Evolutionary conservation across 2,797 vertebrate species (phyloP), one percentile per base, ranked within the genome.

Genomic region (Rhinogobio ventralis): DNA sequence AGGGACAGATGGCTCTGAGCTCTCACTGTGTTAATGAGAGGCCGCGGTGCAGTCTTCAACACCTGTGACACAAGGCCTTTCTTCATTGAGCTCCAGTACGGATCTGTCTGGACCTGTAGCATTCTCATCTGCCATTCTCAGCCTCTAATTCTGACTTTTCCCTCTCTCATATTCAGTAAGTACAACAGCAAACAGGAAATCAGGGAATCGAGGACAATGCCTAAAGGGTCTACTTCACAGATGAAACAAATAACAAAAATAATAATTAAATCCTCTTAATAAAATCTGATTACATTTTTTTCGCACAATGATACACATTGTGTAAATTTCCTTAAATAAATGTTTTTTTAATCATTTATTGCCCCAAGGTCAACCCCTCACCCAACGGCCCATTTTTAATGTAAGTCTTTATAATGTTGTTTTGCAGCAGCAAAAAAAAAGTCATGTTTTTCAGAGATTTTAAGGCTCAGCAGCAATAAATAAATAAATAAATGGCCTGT

Each of bases 11-110:
- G 68, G 90, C 93, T 95, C 93, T 84, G 87, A 75, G 84, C 93
- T 95, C 92, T 92, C 89, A 93, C 93, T 91, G 93, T 92, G 93
- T 94, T 96, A 96, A 96, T 96, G 95, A 96, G 93, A 95, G 89
- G 93, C 93, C 91, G 93, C 45, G 53, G 20, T 46, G 53, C 64
- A 91, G 95, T 92, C 93, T 96, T 90, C 91, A 94, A 95, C 95
- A 96, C 95, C 95, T 96, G 95, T 94, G 94, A 94, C 92, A 89
- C 92, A 68, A 68, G 62, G 72, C 1, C 36, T 66, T 75, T 17
- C 64, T 64, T 89, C 82, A 78, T n/a, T 90, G 89, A 85, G 91
- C 90, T 89, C 89, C 90, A 87, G 86, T 62, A 78, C 90, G 92
- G 87, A 92, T 90, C 87, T 81, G 85, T 66, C 36, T 42, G 36